phyloP scores from a whole-genome alignment of 2,888 invertebrate genomes.

The Rambutsinella grinnellia region DNA sequence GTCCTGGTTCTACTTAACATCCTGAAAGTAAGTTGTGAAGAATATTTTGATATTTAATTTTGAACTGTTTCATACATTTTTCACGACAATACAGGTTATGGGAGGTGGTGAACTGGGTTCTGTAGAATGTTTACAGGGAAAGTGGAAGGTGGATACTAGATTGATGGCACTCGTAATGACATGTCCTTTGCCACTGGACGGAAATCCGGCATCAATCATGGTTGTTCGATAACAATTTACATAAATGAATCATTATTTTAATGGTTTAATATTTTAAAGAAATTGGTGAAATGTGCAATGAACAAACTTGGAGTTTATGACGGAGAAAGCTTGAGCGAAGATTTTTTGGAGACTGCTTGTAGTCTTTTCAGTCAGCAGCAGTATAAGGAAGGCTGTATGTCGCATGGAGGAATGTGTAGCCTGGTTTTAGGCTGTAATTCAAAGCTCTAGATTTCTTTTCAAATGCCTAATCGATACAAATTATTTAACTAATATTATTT shows the following conservation, averaged over 20 bases:
- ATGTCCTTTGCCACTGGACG: constrained; percentile 29
- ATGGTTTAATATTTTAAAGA: constrained; percentile 5
- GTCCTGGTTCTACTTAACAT: too few species aligned
- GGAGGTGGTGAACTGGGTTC: constrained; percentile 17
- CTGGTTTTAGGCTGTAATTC: background rate
- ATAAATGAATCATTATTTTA: background rate
- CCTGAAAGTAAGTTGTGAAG: too few species aligned
- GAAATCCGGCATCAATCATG: constrained; percentile 23
- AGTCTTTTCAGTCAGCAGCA: constrained; percentile 3
- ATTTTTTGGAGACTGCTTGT: constrained; percentile 18
- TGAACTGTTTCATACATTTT: too few species aligned
- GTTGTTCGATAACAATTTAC: background rate
- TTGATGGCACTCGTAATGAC: constrained; percentile 37
- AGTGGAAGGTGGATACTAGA: constrained; percentile 36
- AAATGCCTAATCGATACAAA: background rate
- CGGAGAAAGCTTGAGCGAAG: constrained; percentile 19
- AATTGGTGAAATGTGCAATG: constrained; percentile 37
- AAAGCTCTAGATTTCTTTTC: background rate
- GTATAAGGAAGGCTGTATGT: background rate
- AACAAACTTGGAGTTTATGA: constrained; percentile 37
- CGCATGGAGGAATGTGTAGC: background rate
- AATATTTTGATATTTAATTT: too few species aligned
- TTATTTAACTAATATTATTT: background rate
- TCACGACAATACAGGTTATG: too few species aligned
- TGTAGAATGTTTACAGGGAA: constrained; percentile 28